Percentiles rank a stretch among this genome's conserved stretches.
These are phyloP conservation scores for Nasonia oneida DNA, from an alignment of 2,888 invertebrate species.

Conservation along the genomic window DNA sequence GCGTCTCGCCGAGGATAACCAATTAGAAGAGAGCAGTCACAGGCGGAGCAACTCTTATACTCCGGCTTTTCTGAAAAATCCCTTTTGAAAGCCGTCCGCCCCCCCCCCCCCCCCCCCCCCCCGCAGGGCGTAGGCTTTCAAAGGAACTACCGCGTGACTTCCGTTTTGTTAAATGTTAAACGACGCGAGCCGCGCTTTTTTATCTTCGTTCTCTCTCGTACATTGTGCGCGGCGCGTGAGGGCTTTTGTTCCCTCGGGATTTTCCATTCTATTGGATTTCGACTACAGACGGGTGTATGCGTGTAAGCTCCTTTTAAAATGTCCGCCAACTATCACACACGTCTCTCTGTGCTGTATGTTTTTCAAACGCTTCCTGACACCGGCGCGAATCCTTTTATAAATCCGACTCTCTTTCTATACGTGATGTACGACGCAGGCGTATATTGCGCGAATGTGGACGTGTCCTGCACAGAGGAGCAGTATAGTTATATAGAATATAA, in stretches of 20 bases:
- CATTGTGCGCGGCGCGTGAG: neutral
- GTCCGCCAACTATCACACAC: neutral
- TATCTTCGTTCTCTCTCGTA: neutral
- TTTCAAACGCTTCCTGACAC: too few species aligned
- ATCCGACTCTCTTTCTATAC: too few species aligned
- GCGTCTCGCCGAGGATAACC: neutral
- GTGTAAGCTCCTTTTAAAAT: neutral
- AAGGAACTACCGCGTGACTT: neutral
- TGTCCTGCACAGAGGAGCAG: too few species aligned
- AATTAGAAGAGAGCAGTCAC: neutral
- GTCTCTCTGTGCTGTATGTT: neutral
- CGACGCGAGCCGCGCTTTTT: neutral
- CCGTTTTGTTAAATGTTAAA: neutral
- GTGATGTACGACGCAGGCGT: too few species aligned
- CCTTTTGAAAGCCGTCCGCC: neutral
- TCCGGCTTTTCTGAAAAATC: neutral
- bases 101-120: neutral
- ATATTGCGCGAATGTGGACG: too few species aligned
- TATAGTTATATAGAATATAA: neutral
- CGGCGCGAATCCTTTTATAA: too few species aligned
- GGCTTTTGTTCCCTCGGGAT: neutral
- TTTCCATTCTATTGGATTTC: conserved; percentile 13
- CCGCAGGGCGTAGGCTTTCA: neutral
- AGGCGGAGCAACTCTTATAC: neutral
- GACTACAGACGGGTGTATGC: neutral